Evolutionary conservation across 2,113 vertebrate genomes (phyloP), one percentile per base, ranked within the genome.

Genomic region (Verasper variegatus): DNA sequence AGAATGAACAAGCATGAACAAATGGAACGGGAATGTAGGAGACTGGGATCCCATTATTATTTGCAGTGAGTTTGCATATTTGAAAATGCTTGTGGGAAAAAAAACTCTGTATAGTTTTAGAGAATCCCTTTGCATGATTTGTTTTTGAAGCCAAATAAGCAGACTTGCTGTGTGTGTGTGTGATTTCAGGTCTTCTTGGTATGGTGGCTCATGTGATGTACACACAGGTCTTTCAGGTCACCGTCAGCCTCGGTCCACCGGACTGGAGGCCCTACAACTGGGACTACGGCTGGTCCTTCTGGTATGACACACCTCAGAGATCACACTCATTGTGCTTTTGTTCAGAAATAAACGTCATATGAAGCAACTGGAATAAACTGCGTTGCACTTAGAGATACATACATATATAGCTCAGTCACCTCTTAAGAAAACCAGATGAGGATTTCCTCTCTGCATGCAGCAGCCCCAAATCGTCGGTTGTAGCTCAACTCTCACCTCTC

Each of bases 201-300:
- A 97, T 97, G 96, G 96, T 96, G 89, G 97, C 96, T 63, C 97
- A 97, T 78, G 95, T 97, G 95, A 96, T 96, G 95, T 98, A 97
- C 76, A 95, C 94, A 5, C 96, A 97, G 82, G 97, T 97, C 76
- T 97, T 97, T 86, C 97, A 98, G 89, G 96, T 96, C 73, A 97
- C 96, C 0, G 96, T 95, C 86, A 97, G 88, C 79, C 84, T 95
- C 70, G 96, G 97, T 8, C 97, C 97, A 0, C 96, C 96, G 52
- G 96, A 98, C 68, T 97, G 97, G 97, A 96, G 96, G 73, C 96
- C 97, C 0, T 96, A 97, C 75, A 90, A 94, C 18, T 97, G 96
- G 96, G 96, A 96, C 86, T 98, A 97, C 0, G 97, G 97, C 66
- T 97, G 96, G 97, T 96, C 96, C 31, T 98, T 96, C 93, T 97